Percentiles rank a stretch among this genome's conserved stretches.
These are phyloP conservation scores for Chionoecetes opilio DNA, from an alignment of 1,140 invertebrate species.

Conservation along the genomic window DNA sequence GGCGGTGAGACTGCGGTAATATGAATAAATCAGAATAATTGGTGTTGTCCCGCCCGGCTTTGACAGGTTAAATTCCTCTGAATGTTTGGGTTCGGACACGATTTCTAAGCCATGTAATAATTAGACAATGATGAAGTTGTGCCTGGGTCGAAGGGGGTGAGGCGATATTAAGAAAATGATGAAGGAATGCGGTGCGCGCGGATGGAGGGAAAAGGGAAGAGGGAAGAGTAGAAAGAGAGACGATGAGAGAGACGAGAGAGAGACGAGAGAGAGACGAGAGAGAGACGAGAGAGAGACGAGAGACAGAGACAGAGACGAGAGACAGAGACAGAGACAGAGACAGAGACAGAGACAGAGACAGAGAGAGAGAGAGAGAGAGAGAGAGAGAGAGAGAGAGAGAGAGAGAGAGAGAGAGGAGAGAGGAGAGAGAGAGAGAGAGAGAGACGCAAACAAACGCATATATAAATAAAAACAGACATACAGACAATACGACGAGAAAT, in stretches of 20 bases:
- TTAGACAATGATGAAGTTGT: slow-evolving; percentile 80
- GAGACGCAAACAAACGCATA: not conserved
- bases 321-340: slow-evolving; percentile 7
- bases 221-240: not conserved
- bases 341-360: not conserved
- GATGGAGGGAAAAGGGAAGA: not conserved
- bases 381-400: slow-evolving; percentile 34
- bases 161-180: slow-evolving; percentile 78
- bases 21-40: slow-evolving; percentile 79
- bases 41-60: slow-evolving; percentile 72
- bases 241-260: no score
- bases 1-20: slow-evolving; percentile 67
- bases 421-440: slow-evolving; percentile 17
- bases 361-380: slow-evolving; percentile 44
- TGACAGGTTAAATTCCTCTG: slow-evolving; percentile 79
- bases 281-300: not conserved
- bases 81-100: slow-evolving; percentile 77
- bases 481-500: not conserved
- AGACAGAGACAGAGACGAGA: slow-evolving; percentile 24
- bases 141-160: slow-evolving; percentile 39
- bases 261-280: not conserved
- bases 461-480: slow-evolving; percentile 28
- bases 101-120: slow-evolving; percentile 78
- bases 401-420: slow-evolving; percentile 32
- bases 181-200: slow-evolving; percentile 66